These are phyloP conservation scores for Macrosteles quadrilineatus DNA, from an alignment of 1,140 invertebrate species.

Conservation along the genomic window DNA sequence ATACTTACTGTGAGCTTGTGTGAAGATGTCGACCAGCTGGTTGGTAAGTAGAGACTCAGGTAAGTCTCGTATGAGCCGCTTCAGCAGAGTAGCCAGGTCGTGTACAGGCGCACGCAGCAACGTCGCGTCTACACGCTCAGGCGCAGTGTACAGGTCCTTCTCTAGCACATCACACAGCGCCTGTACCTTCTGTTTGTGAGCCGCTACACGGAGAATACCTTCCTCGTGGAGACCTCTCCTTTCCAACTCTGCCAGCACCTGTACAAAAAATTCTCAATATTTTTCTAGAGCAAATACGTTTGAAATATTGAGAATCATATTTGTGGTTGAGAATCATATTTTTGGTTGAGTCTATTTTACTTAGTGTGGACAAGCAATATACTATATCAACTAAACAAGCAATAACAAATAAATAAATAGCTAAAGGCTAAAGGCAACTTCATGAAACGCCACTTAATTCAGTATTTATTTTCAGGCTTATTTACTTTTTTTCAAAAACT, in stretches of 20 bases:
- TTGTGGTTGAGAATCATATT: too few species aligned
- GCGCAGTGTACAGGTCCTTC: constrained; percentile 72
- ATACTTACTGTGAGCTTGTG: constrained; percentile 77
- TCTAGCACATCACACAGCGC: constrained; percentile 71
- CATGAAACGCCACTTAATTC: too few species aligned
- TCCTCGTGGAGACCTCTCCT: constrained; percentile 68
- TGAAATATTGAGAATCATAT: too few species aligned
- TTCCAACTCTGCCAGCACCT: constrained; percentile 61
- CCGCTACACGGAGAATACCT: constrained; percentile 75
- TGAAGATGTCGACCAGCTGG: constrained; percentile 85
- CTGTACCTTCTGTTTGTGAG: constrained; percentile 78
- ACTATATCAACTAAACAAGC: too few species aligned
- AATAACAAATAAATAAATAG: too few species aligned
- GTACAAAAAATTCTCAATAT: too few species aligned
- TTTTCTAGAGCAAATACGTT: too few species aligned
- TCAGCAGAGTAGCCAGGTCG: constrained; percentile 75
- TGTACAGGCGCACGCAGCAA: constrained; percentile 66
- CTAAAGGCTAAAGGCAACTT: too few species aligned
- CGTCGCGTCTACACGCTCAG: constrained; percentile 65
- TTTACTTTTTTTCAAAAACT: too few species aligned
- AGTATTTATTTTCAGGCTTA: too few species aligned
- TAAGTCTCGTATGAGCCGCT: constrained; percentile 75
- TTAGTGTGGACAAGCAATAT: too few species aligned
- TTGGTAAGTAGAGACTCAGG: constrained; percentile 81
- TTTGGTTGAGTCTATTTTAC: too few species aligned